These are phyloP conservation scores for Aleiodes testaceus DNA, from an alignment of 2,888 invertebrate genomes.

Conservation along the genomic window DNA sequence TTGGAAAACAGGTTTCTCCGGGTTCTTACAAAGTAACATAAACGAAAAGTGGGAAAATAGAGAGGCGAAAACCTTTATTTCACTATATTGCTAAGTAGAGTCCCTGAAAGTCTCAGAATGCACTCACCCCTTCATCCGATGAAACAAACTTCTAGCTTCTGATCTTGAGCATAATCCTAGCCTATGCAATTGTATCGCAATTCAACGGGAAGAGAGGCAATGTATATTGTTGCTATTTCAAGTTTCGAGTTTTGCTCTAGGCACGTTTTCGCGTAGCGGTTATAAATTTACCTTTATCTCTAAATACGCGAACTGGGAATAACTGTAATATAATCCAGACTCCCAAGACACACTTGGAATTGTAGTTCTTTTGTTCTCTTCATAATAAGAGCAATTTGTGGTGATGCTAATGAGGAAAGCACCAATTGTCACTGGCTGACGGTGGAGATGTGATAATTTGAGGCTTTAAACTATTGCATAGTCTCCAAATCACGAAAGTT, in stretches of 20 bases:
- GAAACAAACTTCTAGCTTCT: conserved; percentile 50
- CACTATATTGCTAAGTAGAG: conserved; percentile 22
- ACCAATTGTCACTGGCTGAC: conserved; percentile 10
- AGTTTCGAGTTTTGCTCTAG: conserved; percentile 46
- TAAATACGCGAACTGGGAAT: conserved; percentile 45
- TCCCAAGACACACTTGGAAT: neutral
- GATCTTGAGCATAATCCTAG: conserved; percentile 47
- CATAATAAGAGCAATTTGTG: conserved; percentile 29
- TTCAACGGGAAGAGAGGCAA: conserved; percentile 29
- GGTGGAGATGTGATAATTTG: neutral
- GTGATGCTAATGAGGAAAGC: conserved; percentile 33
- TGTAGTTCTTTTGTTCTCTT: conserved; percentile 8
- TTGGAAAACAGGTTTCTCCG: neutral
- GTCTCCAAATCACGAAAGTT: neutral
- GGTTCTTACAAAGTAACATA: conserved; percentile 12
- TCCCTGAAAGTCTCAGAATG: conserved; percentile 39
- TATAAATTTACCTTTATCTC: conserved; percentile 52
- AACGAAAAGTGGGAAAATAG: neutral
- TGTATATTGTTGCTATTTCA: conserved; percentile 45
- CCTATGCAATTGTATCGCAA: conserved; percentile 51
- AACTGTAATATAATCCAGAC: conserved; percentile 42
- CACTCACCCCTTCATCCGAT: conserved; percentile 35
- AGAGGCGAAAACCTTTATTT: conserved; percentile 24
- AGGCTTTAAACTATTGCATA: neutral
- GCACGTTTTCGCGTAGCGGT: conserved; percentile 51